phyloP scores from a whole-genome alignment of 2,888 invertebrate species.

The Nephrocerus scutellatus region DNA sequence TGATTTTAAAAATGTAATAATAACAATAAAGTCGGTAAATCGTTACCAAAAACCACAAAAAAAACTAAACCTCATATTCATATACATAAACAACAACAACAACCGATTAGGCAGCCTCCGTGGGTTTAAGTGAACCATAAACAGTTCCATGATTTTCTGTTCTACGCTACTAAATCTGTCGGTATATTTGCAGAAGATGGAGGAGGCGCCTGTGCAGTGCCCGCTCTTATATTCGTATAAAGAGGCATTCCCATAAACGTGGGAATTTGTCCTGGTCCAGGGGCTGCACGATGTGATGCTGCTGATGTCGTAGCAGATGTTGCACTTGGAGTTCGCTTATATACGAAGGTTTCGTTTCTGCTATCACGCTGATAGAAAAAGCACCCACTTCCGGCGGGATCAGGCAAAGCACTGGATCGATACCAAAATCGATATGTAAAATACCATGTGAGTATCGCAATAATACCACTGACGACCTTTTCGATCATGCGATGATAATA shows the following conservation, averaged over 20 bases:
- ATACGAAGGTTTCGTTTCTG: constrained; percentile 35
- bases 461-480: constrained; percentile 81
- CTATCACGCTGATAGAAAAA: constrained; percentile 66
- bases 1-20: background rate
- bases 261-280: constrained; percentile 42
- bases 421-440: constrained; percentile 80
- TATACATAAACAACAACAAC: constrained; percentile 10
- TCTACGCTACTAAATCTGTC: no score
- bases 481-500: constrained; percentile 97
- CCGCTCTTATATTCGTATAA: constrained; percentile 45
- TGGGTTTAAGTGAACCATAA: no score
- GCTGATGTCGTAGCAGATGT: constrained; percentile 36
- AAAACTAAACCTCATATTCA: constrained; percentile 3
- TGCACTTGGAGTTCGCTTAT: constrained; percentile 34
- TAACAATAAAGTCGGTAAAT: background rate
- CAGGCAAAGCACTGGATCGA: constrained; percentile 57
- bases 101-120: no score
- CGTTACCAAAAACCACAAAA: background rate
- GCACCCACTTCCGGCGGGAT: constrained; percentile 68
- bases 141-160: no score
- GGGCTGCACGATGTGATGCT: constrained; percentile 31
- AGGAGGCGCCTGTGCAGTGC: constrained; percentile 20
- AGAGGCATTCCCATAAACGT: constrained; percentile 78
- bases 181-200: constrained; percentile 8
- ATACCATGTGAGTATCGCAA: constrained; percentile 86